Percentiles rank a stretch among this genome's conserved stretches.
Evolutionary conservation across 2,113 vertebrate genomes (phyloP).

Genomic region (Phylloscopus trochilus): DNA sequence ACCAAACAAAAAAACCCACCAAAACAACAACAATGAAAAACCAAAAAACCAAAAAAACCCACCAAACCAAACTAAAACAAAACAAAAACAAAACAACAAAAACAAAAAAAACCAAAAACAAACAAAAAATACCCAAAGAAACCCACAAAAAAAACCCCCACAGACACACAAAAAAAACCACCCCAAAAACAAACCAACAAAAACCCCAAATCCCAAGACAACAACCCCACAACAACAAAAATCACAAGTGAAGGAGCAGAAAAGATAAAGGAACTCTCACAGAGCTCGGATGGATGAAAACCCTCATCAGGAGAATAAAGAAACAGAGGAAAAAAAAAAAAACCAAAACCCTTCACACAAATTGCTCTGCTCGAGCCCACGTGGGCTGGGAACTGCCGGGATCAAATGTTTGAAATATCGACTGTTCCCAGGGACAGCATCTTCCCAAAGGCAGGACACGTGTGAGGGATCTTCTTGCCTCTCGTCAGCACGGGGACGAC

Average conservation of each 20-base stretch:
- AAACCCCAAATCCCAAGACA: neutral
- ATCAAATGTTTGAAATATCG: constrained; percentile 31
- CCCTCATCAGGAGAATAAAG: neutral
- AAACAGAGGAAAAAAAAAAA: neutral
- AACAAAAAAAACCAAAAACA: too few relatives aligned
- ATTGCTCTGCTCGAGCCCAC: neutral
- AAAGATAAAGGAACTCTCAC: neutral
- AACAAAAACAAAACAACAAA: too few relatives aligned
- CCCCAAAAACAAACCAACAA: neutral
- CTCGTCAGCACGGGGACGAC: neutral
- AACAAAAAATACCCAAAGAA: neutral
- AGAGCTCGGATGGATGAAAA: neutral
- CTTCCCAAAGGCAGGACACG: neutral
- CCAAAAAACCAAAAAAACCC: too few relatives aligned
- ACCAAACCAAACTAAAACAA: too few relatives aligned
- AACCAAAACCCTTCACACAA: neutral
- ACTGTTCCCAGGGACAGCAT: constrained; percentile 31
- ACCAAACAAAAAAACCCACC: too few relatives aligned
- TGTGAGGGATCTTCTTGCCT: neutral
- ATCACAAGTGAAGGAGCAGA: neutral
- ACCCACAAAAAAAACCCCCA: too few relatives aligned
- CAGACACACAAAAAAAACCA: neutral
- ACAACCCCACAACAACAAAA: neutral
- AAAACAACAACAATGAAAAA: too few relatives aligned
- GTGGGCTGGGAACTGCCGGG: constrained; percentile 15